These are phyloP conservation scores for Athene noctua DNA, from an alignment of 2,113 vertebrate genomes.

Conservation along the genomic window DNA sequence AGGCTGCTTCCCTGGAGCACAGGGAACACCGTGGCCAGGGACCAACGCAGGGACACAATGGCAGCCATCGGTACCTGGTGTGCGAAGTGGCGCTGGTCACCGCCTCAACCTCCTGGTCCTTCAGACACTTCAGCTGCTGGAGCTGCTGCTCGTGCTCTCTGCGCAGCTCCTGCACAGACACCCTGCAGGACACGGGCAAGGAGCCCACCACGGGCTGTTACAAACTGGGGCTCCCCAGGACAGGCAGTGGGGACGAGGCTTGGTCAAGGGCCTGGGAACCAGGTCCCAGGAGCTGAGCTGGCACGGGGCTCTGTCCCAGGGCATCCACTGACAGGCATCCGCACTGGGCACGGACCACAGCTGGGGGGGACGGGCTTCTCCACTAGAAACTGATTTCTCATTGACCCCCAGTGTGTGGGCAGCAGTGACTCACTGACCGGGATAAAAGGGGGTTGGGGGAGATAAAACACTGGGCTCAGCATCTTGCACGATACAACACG, in stretches of 20 bases:
- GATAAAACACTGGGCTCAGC: neutral
- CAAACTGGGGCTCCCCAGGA: neutral
- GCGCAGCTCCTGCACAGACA: slow-evolving; percentile 85
- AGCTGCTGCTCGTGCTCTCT: slow-evolving; percentile 88
- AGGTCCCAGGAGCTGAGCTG: neutral
- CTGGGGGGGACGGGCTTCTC: neutral
- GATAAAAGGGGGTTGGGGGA: neutral
- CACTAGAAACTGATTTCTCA: neutral
- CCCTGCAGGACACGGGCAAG: slow-evolving; percentile 46
- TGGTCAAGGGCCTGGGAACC: neutral
- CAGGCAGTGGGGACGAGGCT: accelerated
- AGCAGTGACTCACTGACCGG: neutral
- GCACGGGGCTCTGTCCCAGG: neutral
- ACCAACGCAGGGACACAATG: accelerated
- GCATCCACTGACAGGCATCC: neutral
- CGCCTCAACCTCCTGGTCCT: slow-evolving; percentile 88
- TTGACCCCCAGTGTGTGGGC: neutral
- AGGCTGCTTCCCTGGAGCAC: neutral
- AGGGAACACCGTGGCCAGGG: neutral
- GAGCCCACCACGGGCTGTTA: neutral
- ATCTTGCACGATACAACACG: neutral
- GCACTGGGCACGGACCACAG: neutral
- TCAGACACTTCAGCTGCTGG: slow-evolving; percentile 81
- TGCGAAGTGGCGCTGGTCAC: slow-evolving; percentile 89
- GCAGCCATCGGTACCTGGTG: slow-evolving; percentile 59